These are phyloP conservation scores for Drosophila eugracilis DNA, from an alignment of 1,140 invertebrate species.

Conservation along the genomic window DNA sequence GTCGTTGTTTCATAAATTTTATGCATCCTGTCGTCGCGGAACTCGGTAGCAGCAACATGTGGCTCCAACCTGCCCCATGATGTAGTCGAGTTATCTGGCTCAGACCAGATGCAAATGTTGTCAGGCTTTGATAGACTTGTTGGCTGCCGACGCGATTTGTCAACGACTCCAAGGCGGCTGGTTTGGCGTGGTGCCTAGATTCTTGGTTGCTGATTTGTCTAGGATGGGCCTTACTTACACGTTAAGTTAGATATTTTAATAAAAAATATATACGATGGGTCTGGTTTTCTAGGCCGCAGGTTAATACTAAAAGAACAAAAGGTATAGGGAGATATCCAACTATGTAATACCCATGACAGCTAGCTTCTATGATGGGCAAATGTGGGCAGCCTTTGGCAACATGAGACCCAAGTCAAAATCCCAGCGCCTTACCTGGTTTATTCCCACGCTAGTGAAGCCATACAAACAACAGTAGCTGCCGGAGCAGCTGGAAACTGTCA, in stretches of 20 bases:
- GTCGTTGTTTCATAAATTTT: constrained; percentile 82
- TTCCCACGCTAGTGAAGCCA: constrained; percentile 35
- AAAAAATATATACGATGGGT: too few species aligned
- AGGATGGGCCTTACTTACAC: too few species aligned
- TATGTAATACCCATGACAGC: background rate
- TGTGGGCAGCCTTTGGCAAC: constrained; percentile 23
- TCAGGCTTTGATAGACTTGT: constrained; percentile 76
- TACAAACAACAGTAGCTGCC: constrained; percentile 59
- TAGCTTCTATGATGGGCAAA: constrained; percentile 14
- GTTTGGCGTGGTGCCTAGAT: constrained; percentile 2
- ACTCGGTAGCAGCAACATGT: constrained; percentile 41
- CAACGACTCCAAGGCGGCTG: constrained; percentile 36
- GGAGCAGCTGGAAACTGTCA: constrained; percentile 70
- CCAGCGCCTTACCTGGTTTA: constrained; percentile 30
- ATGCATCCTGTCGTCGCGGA: constrained; percentile 71
- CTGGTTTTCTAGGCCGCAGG: too few species aligned
- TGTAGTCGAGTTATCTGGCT: constrained; percentile 26
- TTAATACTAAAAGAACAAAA: too few species aligned
- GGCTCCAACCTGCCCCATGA: background rate
- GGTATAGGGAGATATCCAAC: background rate
- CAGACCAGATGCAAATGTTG: constrained; percentile 66
- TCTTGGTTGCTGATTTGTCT: background rate
- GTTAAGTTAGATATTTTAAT: too few species aligned
- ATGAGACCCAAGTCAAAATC: constrained; percentile 1
- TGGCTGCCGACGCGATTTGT: constrained; percentile 73